Evolutionary conservation across 2,113 vertebrate species (phyloP).

Genomic region (Leptodactylus fuscus): DNA sequence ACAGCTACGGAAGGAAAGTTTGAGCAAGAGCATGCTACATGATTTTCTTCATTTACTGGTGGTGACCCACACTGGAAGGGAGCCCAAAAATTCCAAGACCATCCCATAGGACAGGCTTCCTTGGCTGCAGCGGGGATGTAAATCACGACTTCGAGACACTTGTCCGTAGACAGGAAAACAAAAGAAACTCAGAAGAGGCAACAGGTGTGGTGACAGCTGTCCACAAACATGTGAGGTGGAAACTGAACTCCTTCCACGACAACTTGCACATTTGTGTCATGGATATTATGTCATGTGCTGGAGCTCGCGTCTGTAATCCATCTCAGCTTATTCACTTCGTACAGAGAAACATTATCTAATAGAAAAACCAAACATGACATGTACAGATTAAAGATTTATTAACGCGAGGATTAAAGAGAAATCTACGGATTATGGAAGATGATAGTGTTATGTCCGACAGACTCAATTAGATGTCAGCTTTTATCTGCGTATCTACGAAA

Average conservation of each 20-base stretch:
- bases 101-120: conserved; percentile 16
- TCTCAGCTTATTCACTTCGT: conserved; percentile 36
- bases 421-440: neutral
- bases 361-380: conserved; percentile 35
- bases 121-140: conserved; percentile 31
- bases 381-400: conserved; percentile 7
- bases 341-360: conserved; percentile 3
- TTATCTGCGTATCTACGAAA: too few relatives aligned
- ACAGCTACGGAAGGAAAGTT: conserved; percentile 35
- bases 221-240: conserved; percentile 16
- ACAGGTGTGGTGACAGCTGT: conserved; percentile 47
- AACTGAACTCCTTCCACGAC: conserved; percentile 14
- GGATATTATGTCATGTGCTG: conserved; percentile 28
- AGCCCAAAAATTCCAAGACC: conserved; percentile 37
- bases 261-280: conserved; percentile 25
- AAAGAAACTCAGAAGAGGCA: conserved; percentile 43
- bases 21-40: conserved; percentile 9
- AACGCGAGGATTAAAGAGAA: neutral
- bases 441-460: neutral
- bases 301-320: neutral
- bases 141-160: conserved; percentile 34
- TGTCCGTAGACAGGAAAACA: conserved; percentile 32
- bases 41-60: conserved; percentile 37
- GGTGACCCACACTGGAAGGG: conserved; percentile 29
- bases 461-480: conserved; percentile 1